Conservation (phyloP, 2,113 vertebrate species). For the Trichomycterus rosablanca region DNA sequence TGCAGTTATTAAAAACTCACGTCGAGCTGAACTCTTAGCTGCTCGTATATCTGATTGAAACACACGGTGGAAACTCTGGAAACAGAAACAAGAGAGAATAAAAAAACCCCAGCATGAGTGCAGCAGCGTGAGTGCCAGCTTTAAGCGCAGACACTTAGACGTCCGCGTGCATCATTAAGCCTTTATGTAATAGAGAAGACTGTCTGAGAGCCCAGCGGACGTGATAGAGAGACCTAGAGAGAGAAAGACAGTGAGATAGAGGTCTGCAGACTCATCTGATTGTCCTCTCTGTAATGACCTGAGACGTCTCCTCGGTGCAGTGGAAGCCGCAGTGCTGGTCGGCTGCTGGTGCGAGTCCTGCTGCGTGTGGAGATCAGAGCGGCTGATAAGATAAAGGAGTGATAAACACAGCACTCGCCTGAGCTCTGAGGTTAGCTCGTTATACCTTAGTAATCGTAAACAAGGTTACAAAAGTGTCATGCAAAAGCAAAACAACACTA, state of each 20-base stretch:
- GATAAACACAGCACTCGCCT: constrained; percentile 29
- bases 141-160: too few species aligned
- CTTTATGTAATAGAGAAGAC: not conserved
- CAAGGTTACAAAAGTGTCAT: constrained; percentile 11
- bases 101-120: too few species aligned
- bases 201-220: not conserved
- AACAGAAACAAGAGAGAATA: too few species aligned
- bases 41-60: too few species aligned
- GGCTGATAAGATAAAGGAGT: constrained; percentile 29
- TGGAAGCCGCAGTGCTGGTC: constrained; percentile 1
- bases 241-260: not conserved
- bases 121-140: too few species aligned
- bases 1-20: too few species aligned
- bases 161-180: constrained; percentile 10
- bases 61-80: too few species aligned
- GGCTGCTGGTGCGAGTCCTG: not conserved
- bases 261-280: not conserved
- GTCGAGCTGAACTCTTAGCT: too few species aligned
- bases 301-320: constrained; percentile 2
- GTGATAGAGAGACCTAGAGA: not conserved
- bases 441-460: constrained; percentile 31
- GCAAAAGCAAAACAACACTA: constrained; percentile 21
- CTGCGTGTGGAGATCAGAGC: constrained; percentile 20
- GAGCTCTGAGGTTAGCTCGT: constrained; percentile 32
- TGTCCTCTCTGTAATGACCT: not conserved